phyloP scores from a whole-genome alignment of 2,797 vertebrate species.

The Ceyx erithaca region DNA sequence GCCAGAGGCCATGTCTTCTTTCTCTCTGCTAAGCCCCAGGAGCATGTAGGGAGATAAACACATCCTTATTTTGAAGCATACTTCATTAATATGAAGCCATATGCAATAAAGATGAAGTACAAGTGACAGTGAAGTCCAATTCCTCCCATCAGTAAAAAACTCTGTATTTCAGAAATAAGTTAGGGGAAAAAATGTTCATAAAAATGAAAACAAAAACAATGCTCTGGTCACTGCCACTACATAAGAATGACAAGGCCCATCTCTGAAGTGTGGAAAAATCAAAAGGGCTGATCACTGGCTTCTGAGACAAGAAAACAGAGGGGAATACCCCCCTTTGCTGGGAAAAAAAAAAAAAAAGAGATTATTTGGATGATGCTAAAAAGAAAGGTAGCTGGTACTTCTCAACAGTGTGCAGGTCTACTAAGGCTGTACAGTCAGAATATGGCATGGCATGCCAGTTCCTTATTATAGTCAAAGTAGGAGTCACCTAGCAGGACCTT shows the following conservation, averaged over 20 bases:
- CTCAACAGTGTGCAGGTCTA: neutral
- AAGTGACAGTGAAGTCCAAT: neutral
- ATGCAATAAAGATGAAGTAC: neutral
- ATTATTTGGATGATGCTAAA: neutral
- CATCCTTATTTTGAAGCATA: neutral
- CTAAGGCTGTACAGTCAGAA: neutral
- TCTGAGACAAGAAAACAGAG: neutral
- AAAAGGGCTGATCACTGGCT: neutral
- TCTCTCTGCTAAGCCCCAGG: neutral
- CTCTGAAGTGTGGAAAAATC: neutral
- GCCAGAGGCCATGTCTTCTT: neutral
- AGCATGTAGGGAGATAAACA: neutral
- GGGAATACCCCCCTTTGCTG: neutral
- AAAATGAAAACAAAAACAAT: neutral
- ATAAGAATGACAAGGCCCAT: neutral
- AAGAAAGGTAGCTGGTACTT: neutral
- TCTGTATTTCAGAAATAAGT: neutral
- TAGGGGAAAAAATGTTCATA: neutral
- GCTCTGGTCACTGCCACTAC: neutral
- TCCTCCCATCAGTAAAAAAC: neutral
- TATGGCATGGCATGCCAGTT: neutral
- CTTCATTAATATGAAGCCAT: neutral
- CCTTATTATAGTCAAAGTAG: neutral
- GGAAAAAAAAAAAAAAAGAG: accelerated
- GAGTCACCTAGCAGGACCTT: neutral